Evolutionary conservation across 1,140 invertebrate genomes (phyloP), one percentile per base, ranked within the genome.

Genomic region (Pseudomyrmex concolor): DNA sequence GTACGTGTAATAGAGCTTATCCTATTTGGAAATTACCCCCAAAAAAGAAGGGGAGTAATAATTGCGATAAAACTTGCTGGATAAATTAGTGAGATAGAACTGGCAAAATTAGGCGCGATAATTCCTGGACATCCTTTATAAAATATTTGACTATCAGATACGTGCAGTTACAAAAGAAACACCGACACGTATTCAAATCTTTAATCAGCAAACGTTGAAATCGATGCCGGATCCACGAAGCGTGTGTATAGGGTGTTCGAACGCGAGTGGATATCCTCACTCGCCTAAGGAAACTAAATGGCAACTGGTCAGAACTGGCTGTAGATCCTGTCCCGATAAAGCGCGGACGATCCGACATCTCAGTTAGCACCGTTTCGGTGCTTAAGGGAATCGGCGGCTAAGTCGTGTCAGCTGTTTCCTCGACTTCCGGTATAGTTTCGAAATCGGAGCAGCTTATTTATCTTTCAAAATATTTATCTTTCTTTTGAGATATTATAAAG

Each of bases 311-410:
- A 48, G 54, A 70, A 60, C 45, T 71, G 76, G n/a, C 19, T 5
- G 76, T 71, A 80, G 76, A 80, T 80, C 54, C 43, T 80, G 66
- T 80, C 43, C 7, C 54, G 76, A 80, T 80, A 80, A 80, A 80
- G 54, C 68, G 48, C 66, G 22, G 15, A 9, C 43, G 22, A 80
- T 50, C 12, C 54, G 43, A 80, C 66, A 3, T 80, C 76, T 80
- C 54, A 80, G 64, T 80, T 71, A 80, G 76, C 45, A 34, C 34
- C 54, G 76, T 70, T 78, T 78, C 76, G 66, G 54, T 71, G 64
- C 54, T 80, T 60, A 60, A 80, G 43, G 19, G 66, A 80, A 78
- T 78, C 43, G 64, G 43, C 43, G 15, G 51, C 8, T 5, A n/a
- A 22, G 19, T 10, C 12, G 10, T 17, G 51, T 80, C 76, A 80